Evolutionary conservation across 2,888 invertebrate species (phyloP), one percentile per base, ranked within the genome.

Genomic region (Leptogaster cylindrica): DNA sequence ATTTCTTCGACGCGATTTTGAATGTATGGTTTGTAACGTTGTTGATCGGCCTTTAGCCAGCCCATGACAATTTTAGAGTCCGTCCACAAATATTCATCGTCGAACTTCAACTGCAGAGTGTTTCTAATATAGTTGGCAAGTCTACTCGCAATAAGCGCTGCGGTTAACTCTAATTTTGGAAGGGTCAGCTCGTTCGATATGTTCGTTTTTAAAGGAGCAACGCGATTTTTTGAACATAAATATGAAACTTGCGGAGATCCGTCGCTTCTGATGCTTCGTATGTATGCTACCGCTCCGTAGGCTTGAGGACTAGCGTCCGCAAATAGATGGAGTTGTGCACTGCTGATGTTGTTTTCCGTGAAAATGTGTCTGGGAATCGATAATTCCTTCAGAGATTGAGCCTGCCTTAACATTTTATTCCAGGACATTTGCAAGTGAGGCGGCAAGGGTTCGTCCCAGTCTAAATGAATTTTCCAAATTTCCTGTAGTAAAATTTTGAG

Each of bases 401-500:
- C n/a, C n/a, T n/a, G n/a, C n/a, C n/a, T n/a, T n/a, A n/a, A n/a
- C n/a, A n/a, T n/a, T n/a, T n/a, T n/a, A n/a, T 25, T 50, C 50
- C 50, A 50, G 23, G 23, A 27, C 8, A 23, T 50, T 14, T 25
- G 27, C 8, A 25, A 7, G 27, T 18, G 4, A 2, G 23, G 20
- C n/a, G 50, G 50, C 25, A 23, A 25, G n/a, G 27, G 10, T 50
- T 50, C 50, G n/a, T 50, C 27, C 50, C 50, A 50, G 25, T 2
- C n/a, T 4, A 23, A 50, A 4, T 50, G 23, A n/a, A 25, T 27
- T 23, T 27, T 50, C 50, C 50, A 50, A 10, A 50, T 10, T n/a
- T 50, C 50, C n/a, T 50, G 50, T 7, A 50, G 27, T n/a, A 50
- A 27, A n/a, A 50, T n/a, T 12, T 50, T 50, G 2, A 50, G 50